Conservation (phyloP, 2,797 vertebrate species). For the Cheirogaleus major region DNA sequence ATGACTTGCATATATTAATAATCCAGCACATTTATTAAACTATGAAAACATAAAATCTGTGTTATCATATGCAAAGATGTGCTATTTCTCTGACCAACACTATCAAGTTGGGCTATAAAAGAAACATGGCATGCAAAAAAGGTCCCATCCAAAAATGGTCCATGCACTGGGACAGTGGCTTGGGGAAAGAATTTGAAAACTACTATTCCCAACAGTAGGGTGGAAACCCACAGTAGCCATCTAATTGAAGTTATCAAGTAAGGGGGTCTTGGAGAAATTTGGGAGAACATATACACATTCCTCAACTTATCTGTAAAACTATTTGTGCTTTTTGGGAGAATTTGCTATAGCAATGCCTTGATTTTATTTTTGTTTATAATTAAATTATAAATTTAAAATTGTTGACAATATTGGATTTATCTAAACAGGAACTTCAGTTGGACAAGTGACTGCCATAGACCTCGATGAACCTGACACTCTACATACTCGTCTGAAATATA, state of each 20-base stretch:
- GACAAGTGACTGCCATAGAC: slow-evolving; percentile 89
- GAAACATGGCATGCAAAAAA: not conserved
- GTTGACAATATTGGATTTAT: slow-evolving; percentile 13
- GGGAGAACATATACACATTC: not conserved
- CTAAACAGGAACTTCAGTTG: slow-evolving; percentile 87
- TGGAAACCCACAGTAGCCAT: not conserved
- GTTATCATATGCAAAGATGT: not conserved
- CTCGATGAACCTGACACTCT: slow-evolving; percentile 83
- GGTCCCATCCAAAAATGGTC: not conserved
- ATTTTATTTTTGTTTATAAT: slow-evolving; percentile 2
- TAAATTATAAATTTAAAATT: not conserved
- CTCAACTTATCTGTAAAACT: not conserved
- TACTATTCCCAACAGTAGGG: not conserved
- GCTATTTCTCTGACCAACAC: not conserved
- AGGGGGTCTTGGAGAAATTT: not conserved
- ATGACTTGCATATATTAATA: not conserved
- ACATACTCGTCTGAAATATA: slow-evolving; percentile 88
- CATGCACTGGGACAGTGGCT: not conserved
- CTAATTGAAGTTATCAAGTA: not conserved
- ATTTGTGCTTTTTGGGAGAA: not conserved
- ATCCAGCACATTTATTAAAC: not conserved
- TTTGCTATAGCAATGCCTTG: not conserved
- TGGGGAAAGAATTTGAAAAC: not conserved
- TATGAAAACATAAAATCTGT: not conserved
- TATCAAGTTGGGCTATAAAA: not conserved